Conservation (phyloP, 2,888 invertebrate genomes). For the Acleris cristana region DNA sequence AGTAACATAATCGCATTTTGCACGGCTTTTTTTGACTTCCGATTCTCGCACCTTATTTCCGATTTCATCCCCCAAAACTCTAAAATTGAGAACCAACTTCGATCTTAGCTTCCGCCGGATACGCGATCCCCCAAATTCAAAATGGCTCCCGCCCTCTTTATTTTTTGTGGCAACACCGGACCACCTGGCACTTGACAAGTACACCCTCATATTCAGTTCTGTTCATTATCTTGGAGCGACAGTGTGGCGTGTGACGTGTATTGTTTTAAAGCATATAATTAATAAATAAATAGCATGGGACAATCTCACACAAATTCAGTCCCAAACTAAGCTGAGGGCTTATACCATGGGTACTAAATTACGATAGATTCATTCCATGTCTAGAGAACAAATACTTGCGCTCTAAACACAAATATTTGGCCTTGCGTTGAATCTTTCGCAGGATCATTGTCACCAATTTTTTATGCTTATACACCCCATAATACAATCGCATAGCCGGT, state of each 20-base stretch:
- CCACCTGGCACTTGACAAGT: constrained; percentile 29
- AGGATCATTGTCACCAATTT: too few species aligned
- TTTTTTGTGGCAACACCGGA: constrained; percentile 17
- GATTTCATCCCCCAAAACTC: constrained; percentile 16
- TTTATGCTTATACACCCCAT: too few species aligned
- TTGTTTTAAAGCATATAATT: neutral
- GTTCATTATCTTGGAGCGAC: constrained; percentile 2
- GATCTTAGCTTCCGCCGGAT: constrained; percentile 33
- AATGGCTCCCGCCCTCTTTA: constrained; percentile 35
- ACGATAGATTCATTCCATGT: too few species aligned
- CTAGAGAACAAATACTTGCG: too few species aligned
- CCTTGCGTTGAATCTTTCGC: too few species aligned
- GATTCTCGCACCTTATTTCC: constrained; percentile 17
- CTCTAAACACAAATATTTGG: too few species aligned
- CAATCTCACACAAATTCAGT: too few species aligned
- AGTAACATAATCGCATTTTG: too few species aligned
- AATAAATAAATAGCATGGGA: neutral
- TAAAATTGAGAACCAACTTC: constrained; percentile 16
- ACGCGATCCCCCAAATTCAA: constrained; percentile 24
- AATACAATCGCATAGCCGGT: too few species aligned
- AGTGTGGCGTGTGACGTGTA: neutral
- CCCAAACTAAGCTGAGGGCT: too few species aligned
- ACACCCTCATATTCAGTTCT: constrained; percentile 4
- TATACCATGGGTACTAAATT: too few species aligned
- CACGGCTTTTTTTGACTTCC: neutral